These are phyloP conservation scores for Lethocerus indicus DNA, from an alignment of 1,140 invertebrate genomes.

Conservation along the genomic window DNA sequence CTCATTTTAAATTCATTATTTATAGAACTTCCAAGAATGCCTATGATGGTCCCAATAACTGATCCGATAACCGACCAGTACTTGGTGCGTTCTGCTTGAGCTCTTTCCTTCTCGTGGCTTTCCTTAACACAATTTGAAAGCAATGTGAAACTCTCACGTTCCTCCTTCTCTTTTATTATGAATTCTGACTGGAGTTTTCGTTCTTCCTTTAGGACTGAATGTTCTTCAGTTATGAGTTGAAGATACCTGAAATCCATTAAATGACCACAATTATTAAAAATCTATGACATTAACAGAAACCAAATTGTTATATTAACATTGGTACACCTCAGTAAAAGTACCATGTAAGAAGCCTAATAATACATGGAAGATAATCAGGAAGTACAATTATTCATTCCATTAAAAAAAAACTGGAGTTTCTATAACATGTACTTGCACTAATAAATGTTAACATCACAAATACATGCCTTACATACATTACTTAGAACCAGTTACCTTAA, in stretches of 20 bases:
- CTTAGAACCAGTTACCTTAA: too few species aligned
- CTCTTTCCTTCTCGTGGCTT: conserved; percentile 53
- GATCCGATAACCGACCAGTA: conserved; percentile 62
- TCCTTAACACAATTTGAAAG: conserved; percentile 48
- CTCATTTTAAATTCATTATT: conserved; percentile 46
- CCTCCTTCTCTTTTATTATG: conserved; percentile 28
- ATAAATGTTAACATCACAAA: too few species aligned
- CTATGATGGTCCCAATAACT: conserved; percentile 44
- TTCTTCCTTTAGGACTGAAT: conserved; percentile 21
- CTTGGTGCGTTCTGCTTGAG: conserved; percentile 55
- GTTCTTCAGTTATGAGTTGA: conserved; percentile 30
- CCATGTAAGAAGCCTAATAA: too few species aligned
- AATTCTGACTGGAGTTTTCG: conserved; percentile 15
- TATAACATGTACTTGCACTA: too few species aligned
- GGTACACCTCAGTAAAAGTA: too few species aligned
- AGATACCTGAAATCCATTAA: conserved; percentile 19
- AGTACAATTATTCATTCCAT: too few species aligned
- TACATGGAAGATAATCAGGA: too few species aligned
- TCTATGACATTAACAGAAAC: too few species aligned
- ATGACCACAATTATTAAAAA: too few species aligned
- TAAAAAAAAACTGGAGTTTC: too few species aligned
- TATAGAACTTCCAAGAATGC: conserved; percentile 43
- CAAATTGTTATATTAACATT: too few species aligned
- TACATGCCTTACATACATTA: too few species aligned
- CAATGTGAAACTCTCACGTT: conserved; percentile 44